Percentiles rank a stretch among this genome's conserved stretches.
Conservation (phyloP, 2,113 vertebrate genomes). For the Lepisosteus osseus region DNA sequence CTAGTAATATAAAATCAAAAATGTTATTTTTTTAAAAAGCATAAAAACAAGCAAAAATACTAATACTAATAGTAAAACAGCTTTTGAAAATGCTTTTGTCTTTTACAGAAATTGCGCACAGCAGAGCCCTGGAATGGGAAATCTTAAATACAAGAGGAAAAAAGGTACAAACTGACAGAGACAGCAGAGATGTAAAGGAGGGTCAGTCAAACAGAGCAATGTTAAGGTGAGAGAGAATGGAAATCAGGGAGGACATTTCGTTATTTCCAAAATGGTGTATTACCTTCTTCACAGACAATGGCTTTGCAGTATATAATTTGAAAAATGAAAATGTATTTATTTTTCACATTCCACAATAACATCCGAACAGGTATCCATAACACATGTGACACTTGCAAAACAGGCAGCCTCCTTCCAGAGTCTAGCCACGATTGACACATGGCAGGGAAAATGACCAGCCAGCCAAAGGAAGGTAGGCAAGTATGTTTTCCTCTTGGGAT, state of each 20-base stretch:
- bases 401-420: neutral
- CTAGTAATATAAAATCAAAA: neutral
- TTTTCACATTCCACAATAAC: conserved; percentile 4
- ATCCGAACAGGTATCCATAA: neutral
- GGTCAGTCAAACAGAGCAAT: conserved; percentile 1
- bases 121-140: conserved; percentile 4
- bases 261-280: neutral
- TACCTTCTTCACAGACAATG: neutral
- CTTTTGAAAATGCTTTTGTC: neutral
- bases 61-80: neutral
- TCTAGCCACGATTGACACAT: neutral
- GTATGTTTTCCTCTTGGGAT: neutral
- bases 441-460: neutral
- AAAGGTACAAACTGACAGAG: conserved; percentile 2
- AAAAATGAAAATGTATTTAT: too few species aligned
- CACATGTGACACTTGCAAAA: too few species aligned
- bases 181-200: neutral
- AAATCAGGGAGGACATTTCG: neutral
- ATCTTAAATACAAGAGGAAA: neutral
- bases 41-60: neutral
- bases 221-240: neutral
- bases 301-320: too few species aligned
- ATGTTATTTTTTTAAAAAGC: neutral
- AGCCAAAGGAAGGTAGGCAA: neutral
- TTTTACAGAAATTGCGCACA: neutral